A percentile compares a stretch with the other conserved stretches of the same genome.
Conservation (phyloP, 2,888 invertebrate species). For the Aelia acuminata region DNA sequence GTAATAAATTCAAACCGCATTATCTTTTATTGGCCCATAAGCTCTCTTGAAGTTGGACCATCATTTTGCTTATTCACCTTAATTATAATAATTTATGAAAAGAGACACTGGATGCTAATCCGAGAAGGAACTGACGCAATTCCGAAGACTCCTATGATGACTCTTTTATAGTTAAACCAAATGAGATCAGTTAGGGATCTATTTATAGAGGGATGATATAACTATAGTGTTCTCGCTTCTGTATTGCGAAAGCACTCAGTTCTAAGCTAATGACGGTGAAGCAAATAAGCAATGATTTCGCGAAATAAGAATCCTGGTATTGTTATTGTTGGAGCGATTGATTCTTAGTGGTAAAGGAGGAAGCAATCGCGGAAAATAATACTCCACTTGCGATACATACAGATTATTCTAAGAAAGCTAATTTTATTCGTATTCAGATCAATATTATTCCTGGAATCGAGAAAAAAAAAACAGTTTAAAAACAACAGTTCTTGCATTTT, state of each 20-base stretch:
- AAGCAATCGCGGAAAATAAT: neutral
- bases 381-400: neutral
- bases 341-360: neutral
- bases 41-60: neutral
- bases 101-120: slow-evolving; percentile 8
- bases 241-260: slow-evolving; percentile 27
- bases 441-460: neutral
- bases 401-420: neutral
- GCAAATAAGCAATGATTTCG: slow-evolving; percentile 2
- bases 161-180: slow-evolving; percentile 44
- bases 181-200: slow-evolving; percentile 44
- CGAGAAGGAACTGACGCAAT: slow-evolving; percentile 34
- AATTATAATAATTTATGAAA: slow-evolving; percentile 52
- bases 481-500: neutral
- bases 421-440: neutral
- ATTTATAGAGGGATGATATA: slow-evolving; percentile 50
- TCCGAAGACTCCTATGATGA: neutral
- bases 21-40: slow-evolving; percentile 3
- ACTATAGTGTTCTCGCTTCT: slow-evolving; percentile 11
- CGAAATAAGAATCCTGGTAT: neutral
- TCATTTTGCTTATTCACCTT: slow-evolving; percentile 13
- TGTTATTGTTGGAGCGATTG: neutral
- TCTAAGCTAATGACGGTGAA: neutral
- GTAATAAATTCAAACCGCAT: neutral
- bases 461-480: neutral